These are phyloP conservation scores for Nemoura dubitans DNA, from an alignment of 2,888 invertebrate species.

Conservation along the genomic window DNA sequence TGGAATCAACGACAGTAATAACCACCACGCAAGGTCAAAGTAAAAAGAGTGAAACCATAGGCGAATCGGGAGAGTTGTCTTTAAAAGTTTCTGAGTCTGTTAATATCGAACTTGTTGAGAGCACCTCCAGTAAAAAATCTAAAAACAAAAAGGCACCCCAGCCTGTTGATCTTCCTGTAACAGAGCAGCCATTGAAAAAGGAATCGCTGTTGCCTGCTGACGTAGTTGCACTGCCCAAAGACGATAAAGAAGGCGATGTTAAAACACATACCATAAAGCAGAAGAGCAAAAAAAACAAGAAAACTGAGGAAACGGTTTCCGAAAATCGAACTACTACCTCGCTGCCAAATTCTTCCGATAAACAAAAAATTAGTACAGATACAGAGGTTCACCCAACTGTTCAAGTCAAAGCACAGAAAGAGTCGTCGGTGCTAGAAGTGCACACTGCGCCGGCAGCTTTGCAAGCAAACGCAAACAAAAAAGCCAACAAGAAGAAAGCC, in stretches of 20 bases:
- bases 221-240: not conserved
- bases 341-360: too few species aligned
- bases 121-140: not conserved
- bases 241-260: not conserved
- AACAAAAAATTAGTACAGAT: too few species aligned
- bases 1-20: not conserved
- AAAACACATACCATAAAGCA: conserved; percentile 50
- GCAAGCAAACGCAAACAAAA: too few species aligned
- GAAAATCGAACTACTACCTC: too few species aligned
- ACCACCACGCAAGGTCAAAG: not conserved
- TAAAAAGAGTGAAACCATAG: too few species aligned
- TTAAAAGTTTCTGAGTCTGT: not conserved
- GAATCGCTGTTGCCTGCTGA: too few species aligned
- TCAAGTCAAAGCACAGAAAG: too few species aligned
- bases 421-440: too few species aligned
- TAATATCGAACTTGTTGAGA: not conserved
- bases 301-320: conserved; percentile 36
- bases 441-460: too few species aligned
- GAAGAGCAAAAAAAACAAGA: conserved; percentile 46
- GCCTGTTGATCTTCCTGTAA: too few species aligned
- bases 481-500: not conserved
- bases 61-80: not conserved
- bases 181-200: too few species aligned
- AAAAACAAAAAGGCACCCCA: not conserved
- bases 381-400: too few species aligned